A percentile compares a stretch with the other conserved stretches of the same genome.
Evolutionary conservation across 2,888 invertebrate genomes (phyloP).

Genomic region (Nebria salina): DNA sequence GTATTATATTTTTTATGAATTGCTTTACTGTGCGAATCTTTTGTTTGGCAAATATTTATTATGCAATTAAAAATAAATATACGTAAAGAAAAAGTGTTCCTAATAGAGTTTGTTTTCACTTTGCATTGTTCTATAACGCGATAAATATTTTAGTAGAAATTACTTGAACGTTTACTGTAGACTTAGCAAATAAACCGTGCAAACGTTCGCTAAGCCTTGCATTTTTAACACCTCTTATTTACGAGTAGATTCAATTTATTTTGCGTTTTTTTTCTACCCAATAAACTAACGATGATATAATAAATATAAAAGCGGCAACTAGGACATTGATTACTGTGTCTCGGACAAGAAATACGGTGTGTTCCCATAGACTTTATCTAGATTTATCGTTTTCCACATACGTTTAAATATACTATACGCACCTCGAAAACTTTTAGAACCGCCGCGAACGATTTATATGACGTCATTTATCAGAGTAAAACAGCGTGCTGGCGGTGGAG

Average conservation of each 20-base stretch:
- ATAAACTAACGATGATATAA: constrained; percentile 39
- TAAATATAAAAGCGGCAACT: constrained; percentile 39
- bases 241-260: background rate
- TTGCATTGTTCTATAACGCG: background rate
- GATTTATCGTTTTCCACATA: constrained; percentile 44
- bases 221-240: background rate
- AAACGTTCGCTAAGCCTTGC: background rate
- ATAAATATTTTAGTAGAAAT: constrained; percentile 1
- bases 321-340: constrained; percentile 16
- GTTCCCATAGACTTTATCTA: constrained; percentile 45
- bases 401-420: constrained; percentile 33
- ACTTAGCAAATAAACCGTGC: background rate
- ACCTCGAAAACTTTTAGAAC: background rate
- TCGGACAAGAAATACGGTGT: constrained; percentile 30
- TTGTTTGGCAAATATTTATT: no score
- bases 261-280: constrained; percentile 25
- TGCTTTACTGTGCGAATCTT: background rate
- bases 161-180: background rate
- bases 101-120: background rate
- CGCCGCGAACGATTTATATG: constrained; percentile 20
- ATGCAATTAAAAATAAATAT: no score
- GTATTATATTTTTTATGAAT: background rate
- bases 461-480: constrained; percentile 30
- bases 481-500: background rate
- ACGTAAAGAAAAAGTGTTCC: background rate